phyloP scores from a whole-genome alignment of 2,113 vertebrate genomes.

The Reinhardtius hippoglossoides region DNA sequence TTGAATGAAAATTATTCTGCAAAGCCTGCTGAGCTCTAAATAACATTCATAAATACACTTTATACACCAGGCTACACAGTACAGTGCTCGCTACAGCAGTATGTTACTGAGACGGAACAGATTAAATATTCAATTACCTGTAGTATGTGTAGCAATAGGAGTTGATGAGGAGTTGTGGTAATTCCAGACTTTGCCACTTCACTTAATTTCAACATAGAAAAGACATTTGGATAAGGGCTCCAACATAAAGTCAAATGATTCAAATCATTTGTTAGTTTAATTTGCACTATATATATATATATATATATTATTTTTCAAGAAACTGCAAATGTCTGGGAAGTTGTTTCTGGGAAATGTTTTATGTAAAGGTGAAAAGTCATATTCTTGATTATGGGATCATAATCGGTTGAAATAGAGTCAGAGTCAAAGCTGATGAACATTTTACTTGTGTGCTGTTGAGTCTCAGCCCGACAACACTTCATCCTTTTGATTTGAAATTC shows the following conservation, averaged over 20 bases:
- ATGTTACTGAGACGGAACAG: not conserved
- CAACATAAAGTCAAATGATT: too few relatives aligned
- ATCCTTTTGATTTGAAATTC: not conserved
- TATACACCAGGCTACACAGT: not conserved
- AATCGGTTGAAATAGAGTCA: not conserved
- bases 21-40: slow-evolving; percentile 41
- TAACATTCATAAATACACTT: not conserved
- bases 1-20: slow-evolving; percentile 32
- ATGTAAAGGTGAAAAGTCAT: not conserved
- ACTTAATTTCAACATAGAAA: not conserved
- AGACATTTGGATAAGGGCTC: too few relatives aligned
- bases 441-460: not conserved
- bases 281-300: not conserved
- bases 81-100: not conserved
- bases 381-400: not conserved
- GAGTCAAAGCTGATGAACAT: not conserved
- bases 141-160: not conserved
- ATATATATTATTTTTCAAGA: not conserved
- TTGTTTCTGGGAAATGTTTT: too few relatives aligned
- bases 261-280: not conserved
- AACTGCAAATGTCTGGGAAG: too few relatives aligned
- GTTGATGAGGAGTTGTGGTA: not conserved
- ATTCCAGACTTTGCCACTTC: not conserved
- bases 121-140: not conserved
- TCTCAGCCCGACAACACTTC: not conserved